These are phyloP conservation scores for Coreius guichenoti DNA, from an alignment of 2,797 vertebrate genomes.

Conservation along the genomic window DNA sequence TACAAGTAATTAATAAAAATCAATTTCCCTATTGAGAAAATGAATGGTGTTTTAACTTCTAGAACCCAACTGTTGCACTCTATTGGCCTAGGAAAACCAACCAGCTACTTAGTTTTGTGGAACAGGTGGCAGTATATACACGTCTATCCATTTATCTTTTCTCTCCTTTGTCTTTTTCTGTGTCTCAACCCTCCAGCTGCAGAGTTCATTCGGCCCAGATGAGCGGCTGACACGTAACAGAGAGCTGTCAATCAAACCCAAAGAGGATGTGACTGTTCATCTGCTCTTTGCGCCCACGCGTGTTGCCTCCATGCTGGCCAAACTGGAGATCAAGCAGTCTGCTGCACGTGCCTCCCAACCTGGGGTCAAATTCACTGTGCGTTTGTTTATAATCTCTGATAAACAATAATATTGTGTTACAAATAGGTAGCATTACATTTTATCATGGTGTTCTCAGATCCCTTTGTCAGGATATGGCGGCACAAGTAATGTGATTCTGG, in stretches of 20 bases:
- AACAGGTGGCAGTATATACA: not conserved
- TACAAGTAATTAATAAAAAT: too few relatives aligned
- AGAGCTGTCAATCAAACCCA: constrained; percentile 89
- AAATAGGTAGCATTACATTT: not conserved
- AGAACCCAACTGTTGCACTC: not conserved
- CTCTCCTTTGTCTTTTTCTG: not conserved
- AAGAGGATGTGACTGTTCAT: constrained; percentile 87
- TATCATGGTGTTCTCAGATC: constrained; percentile 77
- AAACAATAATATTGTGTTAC: not conserved
- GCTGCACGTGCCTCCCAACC: constrained; percentile 83
- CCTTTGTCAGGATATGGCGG: constrained; percentile 96
- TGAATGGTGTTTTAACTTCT: not conserved
- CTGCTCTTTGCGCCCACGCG: constrained; percentile 90
- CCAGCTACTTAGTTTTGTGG: not conserved
- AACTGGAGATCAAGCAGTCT: constrained; percentile 96
- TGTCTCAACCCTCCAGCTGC: constrained; percentile 80
- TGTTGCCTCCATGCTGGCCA: constrained; percentile 92
- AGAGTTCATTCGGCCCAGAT: constrained; percentile 90
- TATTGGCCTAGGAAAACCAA: not conserved
- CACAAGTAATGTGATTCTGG: constrained; percentile 91
- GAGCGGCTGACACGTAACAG: constrained; percentile 85
- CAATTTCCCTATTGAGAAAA: too few relatives aligned
- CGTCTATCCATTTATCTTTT: not conserved
- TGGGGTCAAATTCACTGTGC: constrained; percentile 95
- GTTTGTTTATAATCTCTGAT: constrained; percentile 52